Percentiles rank a stretch among this genome's conserved stretches.
phyloP scores from a whole-genome alignment of 2,113 vertebrate genomes.

The Mastomys natalensis region DNA sequence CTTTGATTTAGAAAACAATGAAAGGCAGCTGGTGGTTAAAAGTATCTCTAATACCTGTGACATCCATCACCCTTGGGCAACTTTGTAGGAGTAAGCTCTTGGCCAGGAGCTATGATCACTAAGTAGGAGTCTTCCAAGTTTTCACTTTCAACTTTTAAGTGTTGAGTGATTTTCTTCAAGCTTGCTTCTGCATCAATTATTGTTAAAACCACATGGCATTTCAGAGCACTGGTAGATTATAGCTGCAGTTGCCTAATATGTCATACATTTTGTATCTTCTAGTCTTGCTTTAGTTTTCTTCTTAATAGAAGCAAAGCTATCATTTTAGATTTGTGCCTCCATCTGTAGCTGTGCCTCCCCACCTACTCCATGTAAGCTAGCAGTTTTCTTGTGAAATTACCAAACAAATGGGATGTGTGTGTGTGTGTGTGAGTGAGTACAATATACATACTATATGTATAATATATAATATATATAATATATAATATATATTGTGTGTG shows the following conservation, averaged over 20 bases:
- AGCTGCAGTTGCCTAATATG: slow-evolving; percentile 32
- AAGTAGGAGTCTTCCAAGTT: not conserved
- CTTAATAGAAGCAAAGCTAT: slow-evolving; percentile 58
- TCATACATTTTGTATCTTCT: not conserved
- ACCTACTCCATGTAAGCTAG: slow-evolving; percentile 74
- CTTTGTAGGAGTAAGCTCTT: not conserved
- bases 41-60: not conserved
- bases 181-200: not conserved
- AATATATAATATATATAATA: too few species aligned
- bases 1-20: not conserved
- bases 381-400: slow-evolving; percentile 82
- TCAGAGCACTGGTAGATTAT: not conserved
- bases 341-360: slow-evolving; percentile 57
- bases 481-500: too few species aligned
- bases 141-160: not conserved
- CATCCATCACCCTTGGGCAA: not conserved
- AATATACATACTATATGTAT: too few species aligned
- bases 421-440: slow-evolving; percentile 95
- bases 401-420: slow-evolving; percentile 63
- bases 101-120: not conserved
- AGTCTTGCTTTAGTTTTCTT: not conserved
- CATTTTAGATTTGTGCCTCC: slow-evolving; percentile 71
- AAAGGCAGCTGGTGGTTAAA: not conserved
- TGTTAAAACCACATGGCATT: not conserved
- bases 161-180: not conserved